phyloP scores from a whole-genome alignment of 2,797 vertebrate species.

The Enteromius anoplus region DNA sequence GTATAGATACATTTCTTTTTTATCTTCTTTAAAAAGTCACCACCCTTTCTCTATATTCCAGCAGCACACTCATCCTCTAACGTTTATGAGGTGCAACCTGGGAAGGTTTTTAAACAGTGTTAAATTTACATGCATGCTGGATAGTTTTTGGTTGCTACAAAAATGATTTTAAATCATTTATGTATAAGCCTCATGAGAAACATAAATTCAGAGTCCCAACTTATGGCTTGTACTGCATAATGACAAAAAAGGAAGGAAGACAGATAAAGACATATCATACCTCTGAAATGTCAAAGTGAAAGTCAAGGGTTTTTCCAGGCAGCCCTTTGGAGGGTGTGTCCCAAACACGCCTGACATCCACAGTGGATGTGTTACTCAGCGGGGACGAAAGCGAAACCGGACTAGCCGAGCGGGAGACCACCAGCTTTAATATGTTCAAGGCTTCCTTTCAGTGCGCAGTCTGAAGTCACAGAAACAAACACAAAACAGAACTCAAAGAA shows the following conservation, averaged over 20 bases:
- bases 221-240: neutral
- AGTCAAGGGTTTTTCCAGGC: conserved; percentile 96
- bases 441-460: conserved; percentile 97
- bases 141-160: neutral
- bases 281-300: conserved; percentile 98
- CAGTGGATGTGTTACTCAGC: conserved; percentile 87
- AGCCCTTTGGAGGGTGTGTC: conserved; percentile 92
- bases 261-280: conserved; percentile 66
- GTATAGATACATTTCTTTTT: neutral
- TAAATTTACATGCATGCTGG: neutral
- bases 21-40: neutral
- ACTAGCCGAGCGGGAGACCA: conserved; percentile 97
- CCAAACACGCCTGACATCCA: conserved; percentile 94
- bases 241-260: neutral
- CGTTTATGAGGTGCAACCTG: conserved; percentile 1
- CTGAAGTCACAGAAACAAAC: conserved; percentile 69
- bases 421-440: conserved; percentile 94
- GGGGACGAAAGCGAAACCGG: conserved; percentile 90
- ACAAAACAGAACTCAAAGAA: conserved; percentile 19
- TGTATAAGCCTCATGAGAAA: neutral
- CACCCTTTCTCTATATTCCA: neutral
- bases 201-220: neutral
- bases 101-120: neutral
- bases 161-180: neutral
- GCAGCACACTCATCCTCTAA: neutral